Percentiles rank a stretch among this genome's conserved stretches.
phyloP scores from a whole-genome alignment of 2,797 vertebrate genomes.

The Urocyon cinereoargenteus region DNA sequence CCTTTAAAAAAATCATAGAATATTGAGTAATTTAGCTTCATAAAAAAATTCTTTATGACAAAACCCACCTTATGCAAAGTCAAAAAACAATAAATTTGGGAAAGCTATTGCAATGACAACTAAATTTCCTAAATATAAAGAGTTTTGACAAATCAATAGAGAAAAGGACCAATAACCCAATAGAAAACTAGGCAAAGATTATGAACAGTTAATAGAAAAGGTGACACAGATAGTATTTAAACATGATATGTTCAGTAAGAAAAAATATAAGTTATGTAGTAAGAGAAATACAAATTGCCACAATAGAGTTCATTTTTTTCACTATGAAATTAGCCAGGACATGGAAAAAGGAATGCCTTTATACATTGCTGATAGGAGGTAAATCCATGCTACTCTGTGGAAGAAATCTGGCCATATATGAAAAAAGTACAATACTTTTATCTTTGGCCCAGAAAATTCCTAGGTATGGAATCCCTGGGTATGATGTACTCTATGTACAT shows the following conservation, averaged over 20 bases:
- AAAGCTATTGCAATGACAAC: not conserved
- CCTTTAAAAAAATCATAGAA: too few species aligned
- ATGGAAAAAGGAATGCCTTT: not conserved
- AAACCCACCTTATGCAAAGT: not conserved
- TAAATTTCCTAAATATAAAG: constrained; percentile 4
- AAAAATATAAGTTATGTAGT: not conserved
- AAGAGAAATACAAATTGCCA: not conserved
- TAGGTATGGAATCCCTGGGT: not conserved
- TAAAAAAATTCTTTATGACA: not conserved
- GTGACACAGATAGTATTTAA: not conserved
- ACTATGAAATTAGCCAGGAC: not conserved
- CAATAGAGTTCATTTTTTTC: not conserved
- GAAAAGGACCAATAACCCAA: not conserved
- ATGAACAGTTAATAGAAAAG: not conserved
- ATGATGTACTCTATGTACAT: not conserved
- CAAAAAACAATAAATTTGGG: not conserved
- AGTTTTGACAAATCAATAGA: not conserved
- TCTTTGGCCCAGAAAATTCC: not conserved
- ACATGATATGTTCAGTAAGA: not conserved
- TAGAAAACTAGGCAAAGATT: not conserved
- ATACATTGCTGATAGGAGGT: not conserved
- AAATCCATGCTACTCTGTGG: not conserved
- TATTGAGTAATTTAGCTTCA: constrained; percentile 16
- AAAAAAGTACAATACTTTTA: not conserved
- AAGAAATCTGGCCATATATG: not conserved